A percentile compares a stretch with the other conserved stretches of the same genome.
Conservation (phyloP, 92 coral and sea anemone species). For the Pocillopora meandrina region DNA sequence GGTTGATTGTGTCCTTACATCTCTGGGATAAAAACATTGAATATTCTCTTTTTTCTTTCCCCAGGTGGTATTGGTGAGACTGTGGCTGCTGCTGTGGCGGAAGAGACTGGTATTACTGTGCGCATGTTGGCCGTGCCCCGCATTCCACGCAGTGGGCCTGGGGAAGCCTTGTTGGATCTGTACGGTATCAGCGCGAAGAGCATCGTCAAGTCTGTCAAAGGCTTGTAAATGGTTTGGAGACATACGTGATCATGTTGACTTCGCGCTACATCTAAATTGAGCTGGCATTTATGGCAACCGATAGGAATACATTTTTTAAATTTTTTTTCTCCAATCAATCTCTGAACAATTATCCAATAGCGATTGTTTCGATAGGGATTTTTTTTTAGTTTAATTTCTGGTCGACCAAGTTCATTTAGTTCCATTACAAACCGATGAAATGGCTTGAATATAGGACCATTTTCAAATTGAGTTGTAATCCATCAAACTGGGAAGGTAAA, state of each 20-base stretch:
- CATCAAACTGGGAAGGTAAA: not conserved
- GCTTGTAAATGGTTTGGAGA: conserved; percentile 8
- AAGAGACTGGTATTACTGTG: conserved; percentile 65
- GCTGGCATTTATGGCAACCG: not conserved
- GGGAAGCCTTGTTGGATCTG: conserved; percentile 80
- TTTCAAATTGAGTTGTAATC: not conserved
- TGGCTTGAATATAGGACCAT: not conserved
- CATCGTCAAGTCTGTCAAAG: conserved; percentile 70
- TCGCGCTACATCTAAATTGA: not conserved
- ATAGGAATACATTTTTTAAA: not conserved
- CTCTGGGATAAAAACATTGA: not conserved
- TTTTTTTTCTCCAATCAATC: not conserved
- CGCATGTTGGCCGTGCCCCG: conserved; percentile 84
- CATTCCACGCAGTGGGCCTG: conserved; percentile 93
- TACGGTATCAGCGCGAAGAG: conserved; percentile 87
- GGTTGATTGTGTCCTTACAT: no score
- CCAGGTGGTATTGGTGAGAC: conserved; percentile 98
- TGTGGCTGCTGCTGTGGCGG: conserved; percentile 82
- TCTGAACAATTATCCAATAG: not conserved
- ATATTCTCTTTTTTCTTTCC: not conserved
- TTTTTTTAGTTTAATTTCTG: not conserved
- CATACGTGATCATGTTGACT: not conserved
- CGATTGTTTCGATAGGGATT: not conserved
- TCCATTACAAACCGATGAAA: not conserved
- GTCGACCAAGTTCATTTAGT: not conserved